Conservation (phyloP, 2,888 invertebrate genomes). For the Rhodophaea formosa region DNA sequence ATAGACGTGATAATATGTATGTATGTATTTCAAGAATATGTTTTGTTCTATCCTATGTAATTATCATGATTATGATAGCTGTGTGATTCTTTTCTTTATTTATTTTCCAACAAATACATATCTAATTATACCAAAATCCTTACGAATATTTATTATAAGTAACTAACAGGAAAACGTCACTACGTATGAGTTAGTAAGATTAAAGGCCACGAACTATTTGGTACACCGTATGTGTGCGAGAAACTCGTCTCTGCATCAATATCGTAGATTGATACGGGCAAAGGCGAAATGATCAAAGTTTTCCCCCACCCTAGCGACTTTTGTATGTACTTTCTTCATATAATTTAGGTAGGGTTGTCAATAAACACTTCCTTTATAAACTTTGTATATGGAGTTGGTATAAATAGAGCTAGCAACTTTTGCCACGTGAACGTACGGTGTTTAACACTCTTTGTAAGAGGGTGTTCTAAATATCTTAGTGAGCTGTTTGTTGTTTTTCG, state of each 20-base stretch:
- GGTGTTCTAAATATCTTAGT: too few species aligned
- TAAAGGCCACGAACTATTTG: not conserved
- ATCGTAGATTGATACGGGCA: slow-evolving; percentile 5
- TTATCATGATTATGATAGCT: too few species aligned
- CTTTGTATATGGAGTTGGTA: not conserved
- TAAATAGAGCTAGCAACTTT: not conserved
- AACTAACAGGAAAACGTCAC: not conserved
- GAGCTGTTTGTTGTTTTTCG: too few species aligned
- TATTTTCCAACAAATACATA: not conserved
- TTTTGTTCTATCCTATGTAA: too few species aligned
- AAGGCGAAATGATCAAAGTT: slow-evolving; percentile 10
- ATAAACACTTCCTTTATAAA: not conserved
- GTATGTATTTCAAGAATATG: too few species aligned
- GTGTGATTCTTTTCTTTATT: too few species aligned
- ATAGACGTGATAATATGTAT: too few species aligned
- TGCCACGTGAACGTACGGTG: too few species aligned
- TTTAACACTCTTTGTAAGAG: too few species aligned
- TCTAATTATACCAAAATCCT: not conserved
- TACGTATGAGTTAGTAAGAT: slow-evolving; percentile 3
- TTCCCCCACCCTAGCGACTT: not conserved
- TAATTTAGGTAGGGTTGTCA: not conserved
- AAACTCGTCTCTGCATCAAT: slow-evolving; percentile 1
- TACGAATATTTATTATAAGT: not conserved
- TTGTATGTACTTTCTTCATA: not conserved
- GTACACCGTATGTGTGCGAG: not conserved